A percentile compares a stretch with the other conserved stretches of the same genome.
phyloP scores from a whole-genome alignment of 2,797 vertebrate genomes.

The Florisuga fusca region DNA sequence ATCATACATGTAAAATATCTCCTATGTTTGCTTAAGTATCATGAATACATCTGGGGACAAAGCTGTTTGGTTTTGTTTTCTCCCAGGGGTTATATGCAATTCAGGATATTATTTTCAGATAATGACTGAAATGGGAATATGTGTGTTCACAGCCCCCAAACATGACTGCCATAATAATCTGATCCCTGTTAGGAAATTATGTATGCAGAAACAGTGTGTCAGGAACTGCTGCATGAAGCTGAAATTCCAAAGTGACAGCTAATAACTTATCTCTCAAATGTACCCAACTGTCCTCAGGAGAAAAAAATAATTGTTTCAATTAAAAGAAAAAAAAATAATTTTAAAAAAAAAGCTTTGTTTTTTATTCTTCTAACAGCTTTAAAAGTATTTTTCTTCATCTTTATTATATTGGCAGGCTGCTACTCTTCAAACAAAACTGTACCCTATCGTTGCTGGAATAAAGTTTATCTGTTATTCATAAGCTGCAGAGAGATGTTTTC shows the following conservation, averaged over 20 bases:
- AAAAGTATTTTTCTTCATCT: slow-evolving; percentile 56
- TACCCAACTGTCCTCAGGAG: background rate
- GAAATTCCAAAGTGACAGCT: slow-evolving; percentile 36
- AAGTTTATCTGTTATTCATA: slow-evolving; percentile 76
- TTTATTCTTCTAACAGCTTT: slow-evolving; percentile 45
- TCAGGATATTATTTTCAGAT: slow-evolving; percentile 41
- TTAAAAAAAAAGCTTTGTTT: background rate
- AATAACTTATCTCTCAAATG: slow-evolving; percentile 55
- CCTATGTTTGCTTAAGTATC: background rate
- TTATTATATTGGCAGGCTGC: slow-evolving; percentile 41
- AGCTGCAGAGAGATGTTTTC: slow-evolving; percentile 61
- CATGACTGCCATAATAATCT: background rate
- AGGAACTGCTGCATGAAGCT: slow-evolving; percentile 12
- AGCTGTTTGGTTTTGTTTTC: slow-evolving; percentile 18
- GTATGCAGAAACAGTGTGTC: background rate
- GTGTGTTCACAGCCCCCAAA: background rate
- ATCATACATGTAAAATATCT: background rate
- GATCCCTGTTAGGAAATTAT: slow-evolving; percentile 17
- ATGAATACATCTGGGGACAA: background rate
- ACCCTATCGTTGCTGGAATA: slow-evolving; percentile 67
- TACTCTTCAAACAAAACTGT: slow-evolving; percentile 41
- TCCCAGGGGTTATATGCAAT: background rate
- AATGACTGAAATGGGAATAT: background rate
- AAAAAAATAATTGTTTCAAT: slow-evolving; percentile 54
- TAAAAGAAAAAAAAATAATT: background rate